Conservation (phyloP, 2,888 invertebrate species). For the Melinaea marsaeus region DNA sequence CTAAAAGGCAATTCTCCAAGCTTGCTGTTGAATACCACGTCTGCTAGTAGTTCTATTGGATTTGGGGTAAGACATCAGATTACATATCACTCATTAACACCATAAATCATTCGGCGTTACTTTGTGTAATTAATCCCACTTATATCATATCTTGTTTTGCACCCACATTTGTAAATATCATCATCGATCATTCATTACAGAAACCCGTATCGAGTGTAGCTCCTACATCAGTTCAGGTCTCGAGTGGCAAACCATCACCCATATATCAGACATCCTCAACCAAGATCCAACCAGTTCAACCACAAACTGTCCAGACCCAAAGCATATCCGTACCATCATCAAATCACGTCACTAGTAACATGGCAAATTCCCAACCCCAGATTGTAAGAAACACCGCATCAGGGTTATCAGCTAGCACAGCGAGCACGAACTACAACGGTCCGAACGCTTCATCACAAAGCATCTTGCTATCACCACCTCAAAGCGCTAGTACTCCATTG, state of each 20-base stretch:
- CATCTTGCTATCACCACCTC: constrained; percentile 78
- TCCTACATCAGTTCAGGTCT: constrained; percentile 84
- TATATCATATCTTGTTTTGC: constrained; percentile 35
- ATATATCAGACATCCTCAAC: constrained; percentile 89
- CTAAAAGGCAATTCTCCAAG: constrained; percentile 68
- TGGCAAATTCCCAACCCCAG: constrained; percentile 71
- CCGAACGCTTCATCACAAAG: constrained; percentile 66
- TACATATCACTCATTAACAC: constrained; percentile 15
- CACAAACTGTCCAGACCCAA: constrained; percentile 81
- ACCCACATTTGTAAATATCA: constrained; percentile 68
- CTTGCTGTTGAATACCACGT: constrained; percentile 57
- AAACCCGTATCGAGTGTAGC: constrained; percentile 93
- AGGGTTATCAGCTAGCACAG: constrained; percentile 69
- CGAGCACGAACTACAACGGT: constrained; percentile 62
- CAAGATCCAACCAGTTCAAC: constrained; percentile 88
- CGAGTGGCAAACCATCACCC: constrained; percentile 83
- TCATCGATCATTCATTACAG: constrained; percentile 78
- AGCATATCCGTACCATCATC: constrained; percentile 55
- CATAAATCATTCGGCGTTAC: constrained; percentile 15
- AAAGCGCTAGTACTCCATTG: constrained; percentile 79
- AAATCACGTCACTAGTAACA: constrained; percentile 71
- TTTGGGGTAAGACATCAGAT: constrained; percentile 63
- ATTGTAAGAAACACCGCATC: constrained; percentile 74
- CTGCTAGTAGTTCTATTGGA: constrained; percentile 65
- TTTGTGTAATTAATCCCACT: constrained; percentile 32